Base-by-base conservation (phyloP, 1,140 invertebrate genomes). In the Drosophila triauraria region DNA sequence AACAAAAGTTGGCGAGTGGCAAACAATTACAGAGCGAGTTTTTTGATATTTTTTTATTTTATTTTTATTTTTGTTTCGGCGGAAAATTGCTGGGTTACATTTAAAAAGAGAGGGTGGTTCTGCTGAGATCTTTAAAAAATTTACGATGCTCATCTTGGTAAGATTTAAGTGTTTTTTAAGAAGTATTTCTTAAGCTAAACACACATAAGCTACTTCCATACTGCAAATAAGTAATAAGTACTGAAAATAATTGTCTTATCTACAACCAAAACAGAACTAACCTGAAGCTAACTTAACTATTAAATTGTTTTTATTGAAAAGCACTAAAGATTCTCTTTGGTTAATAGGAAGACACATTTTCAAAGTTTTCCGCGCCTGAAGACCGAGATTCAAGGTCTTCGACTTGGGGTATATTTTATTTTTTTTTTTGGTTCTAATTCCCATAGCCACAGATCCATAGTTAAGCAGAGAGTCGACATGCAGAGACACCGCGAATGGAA, bases 1-100 rank as follows among this genome's bases (percentile, higher is more conserved):
- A 70, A 54, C 62, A 43, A 54, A 70, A 68, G 62, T 68, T 68
- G 67, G 62, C 67, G 40, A 70, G 62, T 46, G 67, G 61, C 67
- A 70, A 44, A 70, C 63, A 70, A 70, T 70, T 68, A 70, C 67
- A 44, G 40, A 32, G 30, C 30, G 15, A 20, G 30, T 35, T 69
- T 30, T 38, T 50, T 32, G 32, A 35, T 35, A 35, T 35, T 53
- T 23, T 23, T 53, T n/a, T 12, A 0, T 50, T 30, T 3, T 30
- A 10, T 32, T 46, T 46, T 30, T 20, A 30, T 51, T 27, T 50
- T 9, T 27, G 23, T 48, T 48, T 20, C 17, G 10, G 7, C 20
- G 7, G 3, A 35, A 35, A 35, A 20, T 35, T 17, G 32, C 32
- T 13, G 12, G 7, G 17, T 54, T 54, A 30, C 32, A 15, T 54